Percentiles rank a stretch among this genome's conserved stretches.
Evolutionary conservation across 2,888 invertebrate genomes (phyloP).

Genomic region (Polylopha cassiicola): DNA sequence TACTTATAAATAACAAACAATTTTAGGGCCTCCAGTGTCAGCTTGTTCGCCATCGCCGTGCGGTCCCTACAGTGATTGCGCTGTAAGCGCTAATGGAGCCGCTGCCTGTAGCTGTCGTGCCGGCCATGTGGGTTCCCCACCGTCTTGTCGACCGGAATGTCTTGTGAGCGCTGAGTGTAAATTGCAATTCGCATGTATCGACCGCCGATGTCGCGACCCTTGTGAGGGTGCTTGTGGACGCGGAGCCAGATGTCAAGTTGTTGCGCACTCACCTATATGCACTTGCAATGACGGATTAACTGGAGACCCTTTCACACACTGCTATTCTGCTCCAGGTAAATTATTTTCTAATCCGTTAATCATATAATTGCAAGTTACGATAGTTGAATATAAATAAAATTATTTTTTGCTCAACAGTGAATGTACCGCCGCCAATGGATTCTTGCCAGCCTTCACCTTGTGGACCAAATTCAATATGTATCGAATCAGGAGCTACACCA

Average conservation of each 20-base stretch:
- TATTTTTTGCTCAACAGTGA: slow-evolving; percentile 39
- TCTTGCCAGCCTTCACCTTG: slow-evolving; percentile 83
- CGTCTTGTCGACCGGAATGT: slow-evolving; percentile 86
- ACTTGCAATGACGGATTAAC: slow-evolving; percentile 81
- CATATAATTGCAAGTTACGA: neutral
- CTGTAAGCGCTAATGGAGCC: slow-evolving; percentile 66
- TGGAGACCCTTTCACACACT: slow-evolving; percentile 84
- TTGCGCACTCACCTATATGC: slow-evolving; percentile 86
- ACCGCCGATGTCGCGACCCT: slow-evolving; percentile 84
- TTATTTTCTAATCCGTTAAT: neutral
- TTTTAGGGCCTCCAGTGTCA: slow-evolving; percentile 36
- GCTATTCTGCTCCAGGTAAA: slow-evolving; percentile 77
- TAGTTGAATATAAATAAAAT: too few relatives aligned
- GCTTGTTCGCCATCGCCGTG: slow-evolving; percentile 88
- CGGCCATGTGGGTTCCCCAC: slow-evolving; percentile 85
- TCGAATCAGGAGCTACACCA: slow-evolving; percentile 78
- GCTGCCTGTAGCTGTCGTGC: slow-evolving; percentile 84
- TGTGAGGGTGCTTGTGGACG: slow-evolving; percentile 86
- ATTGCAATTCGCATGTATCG: slow-evolving; percentile 81
- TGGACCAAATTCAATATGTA: slow-evolving; percentile 80
- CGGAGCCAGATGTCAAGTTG: slow-evolving; percentile 83
- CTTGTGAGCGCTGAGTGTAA: slow-evolving; percentile 84
- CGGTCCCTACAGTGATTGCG: slow-evolving; percentile 83
- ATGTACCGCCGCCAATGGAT: slow-evolving; percentile 48
- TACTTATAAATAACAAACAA: too few relatives aligned